Percentiles rank a stretch among this genome's conserved stretches.
phyloP scores from a whole-genome alignment of 2,113 vertebrate species.

The Galeopterus variegatus region DNA sequence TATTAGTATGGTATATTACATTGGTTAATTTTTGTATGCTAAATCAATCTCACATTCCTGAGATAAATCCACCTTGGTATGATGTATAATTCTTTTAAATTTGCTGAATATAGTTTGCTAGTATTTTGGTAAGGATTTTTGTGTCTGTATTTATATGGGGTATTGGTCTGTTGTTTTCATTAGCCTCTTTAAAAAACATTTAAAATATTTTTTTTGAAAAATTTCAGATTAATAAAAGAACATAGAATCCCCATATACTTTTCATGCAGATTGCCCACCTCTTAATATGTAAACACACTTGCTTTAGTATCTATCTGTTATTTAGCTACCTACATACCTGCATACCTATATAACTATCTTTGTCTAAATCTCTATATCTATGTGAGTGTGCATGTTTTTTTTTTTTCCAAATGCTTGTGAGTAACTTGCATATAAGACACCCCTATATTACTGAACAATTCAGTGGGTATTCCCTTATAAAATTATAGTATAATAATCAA shows the following conservation, averaged over 20 bases:
- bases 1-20: background rate
- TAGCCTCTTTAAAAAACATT: background rate
- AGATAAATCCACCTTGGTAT: background rate
- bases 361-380: no score
- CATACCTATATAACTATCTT: no score
- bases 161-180: background rate
- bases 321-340: no score
- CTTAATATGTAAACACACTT: background rate
- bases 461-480: no score
- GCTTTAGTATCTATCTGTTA: background rate
- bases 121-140: no score
- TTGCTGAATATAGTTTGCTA: no score
- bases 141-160: no score
- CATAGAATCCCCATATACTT: background rate
- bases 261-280: background rate
- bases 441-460: no score
- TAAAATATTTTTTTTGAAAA: no score
- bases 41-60: background rate
- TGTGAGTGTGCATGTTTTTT: no score
- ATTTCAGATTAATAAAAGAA: background rate
- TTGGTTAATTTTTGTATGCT: background rate
- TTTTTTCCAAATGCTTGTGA: no score
- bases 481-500: background rate
- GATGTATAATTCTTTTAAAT: background rate
- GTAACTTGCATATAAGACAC: no score